Evolutionary conservation across 1,140 invertebrate genomes (phyloP), one percentile per base, ranked within the genome.

Genomic region (Triops longicaudatus): DNA sequence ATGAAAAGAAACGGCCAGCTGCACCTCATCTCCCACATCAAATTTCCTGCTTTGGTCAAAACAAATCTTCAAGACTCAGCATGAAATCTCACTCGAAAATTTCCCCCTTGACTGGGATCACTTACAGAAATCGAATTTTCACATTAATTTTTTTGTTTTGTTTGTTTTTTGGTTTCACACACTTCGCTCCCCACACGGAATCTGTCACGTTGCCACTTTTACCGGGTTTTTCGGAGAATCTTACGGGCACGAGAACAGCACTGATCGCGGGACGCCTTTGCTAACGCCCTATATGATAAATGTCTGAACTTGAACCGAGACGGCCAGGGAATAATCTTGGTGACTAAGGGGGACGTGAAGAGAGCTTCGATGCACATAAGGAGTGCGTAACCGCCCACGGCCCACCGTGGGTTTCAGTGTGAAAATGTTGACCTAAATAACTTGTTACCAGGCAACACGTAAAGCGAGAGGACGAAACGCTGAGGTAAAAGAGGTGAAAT

Each of bases 321-420:
- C 50, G n/a, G 50, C 50, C 50, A 63, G 50, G 50, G 50, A 63
- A 63, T 63, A 63, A 37, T 63, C 50, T 63, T 63, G 50, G 50
- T 14, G 14, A 63, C 50, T 63, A 22, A 63, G 31, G 31, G 31
- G 31, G 22, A 63, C 10, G 17, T 63, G 50, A 63, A 63, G 50
- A 63, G 50, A 63, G 50, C 31, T 37, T 37, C 50, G 50, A 63
- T 63, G 50, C 50, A 37, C 31, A 63, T 63, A 63, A 63, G 50
- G 50, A 63, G 50, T 63, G 50, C 50, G 50, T 63, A 63, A 63
- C 50, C 50, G 50, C 50, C 50, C 50, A 63, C 50, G 50, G 50
- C 50, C 50, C 50, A 63, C 50, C 50, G 10, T 37, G 31, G 31
- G 31, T 37, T 17, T 63, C 50, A 63, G 50, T 14, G 50, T 63